Conservation (phyloP, 2,797 vertebrate genomes). For the Rhinichthys osculus region DNA sequence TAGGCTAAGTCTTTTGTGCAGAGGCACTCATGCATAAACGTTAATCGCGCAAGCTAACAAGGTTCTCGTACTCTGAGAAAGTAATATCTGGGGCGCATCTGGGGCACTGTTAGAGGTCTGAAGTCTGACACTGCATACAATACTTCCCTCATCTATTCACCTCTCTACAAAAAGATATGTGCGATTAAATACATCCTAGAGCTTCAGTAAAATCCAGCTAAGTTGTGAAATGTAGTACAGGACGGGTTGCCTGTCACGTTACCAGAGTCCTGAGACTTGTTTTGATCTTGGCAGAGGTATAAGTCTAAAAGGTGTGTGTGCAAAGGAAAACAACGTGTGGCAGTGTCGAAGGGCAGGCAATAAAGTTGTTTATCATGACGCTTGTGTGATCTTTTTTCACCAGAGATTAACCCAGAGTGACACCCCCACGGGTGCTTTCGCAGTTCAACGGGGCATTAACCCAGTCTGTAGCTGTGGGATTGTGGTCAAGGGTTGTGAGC, state of each 20-base stretch:
- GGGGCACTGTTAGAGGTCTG: conserved; percentile 7
- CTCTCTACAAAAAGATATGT: neutral
- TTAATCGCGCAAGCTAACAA: conserved; percentile 65
- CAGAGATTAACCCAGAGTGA: conserved; percentile 63
- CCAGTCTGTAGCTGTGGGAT: conserved; percentile 45
- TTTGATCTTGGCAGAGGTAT: neutral
- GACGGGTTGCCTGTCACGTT: neutral
- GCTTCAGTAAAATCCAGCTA: conserved; percentile 16
- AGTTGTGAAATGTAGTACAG: conserved; percentile 15
- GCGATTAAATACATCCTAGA: neutral
- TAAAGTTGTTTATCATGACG: conserved; percentile 52
- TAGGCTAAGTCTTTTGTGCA: conserved; percentile 75
- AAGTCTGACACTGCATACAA: conserved; percentile 8
- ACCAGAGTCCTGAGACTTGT: conserved; percentile 4
- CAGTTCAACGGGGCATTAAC: conserved; percentile 66
- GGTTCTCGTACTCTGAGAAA: conserved; percentile 23
- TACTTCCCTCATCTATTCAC: neutral
- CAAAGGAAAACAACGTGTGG: neutral
- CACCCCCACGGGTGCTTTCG: conserved; percentile 47
- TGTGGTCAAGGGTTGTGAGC: conserved; percentile 49
- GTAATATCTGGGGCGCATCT: conserved; percentile 45
- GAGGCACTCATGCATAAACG: conserved; percentile 72
- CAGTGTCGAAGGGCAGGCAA: neutral
- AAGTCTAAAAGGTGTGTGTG: conserved; percentile 18
- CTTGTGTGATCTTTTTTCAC: conserved; percentile 60